Percentiles rank a stretch among this genome's conserved stretches.
Conservation (phyloP, 1,140 invertebrate species). For the Antheraea mylitta region DNA sequence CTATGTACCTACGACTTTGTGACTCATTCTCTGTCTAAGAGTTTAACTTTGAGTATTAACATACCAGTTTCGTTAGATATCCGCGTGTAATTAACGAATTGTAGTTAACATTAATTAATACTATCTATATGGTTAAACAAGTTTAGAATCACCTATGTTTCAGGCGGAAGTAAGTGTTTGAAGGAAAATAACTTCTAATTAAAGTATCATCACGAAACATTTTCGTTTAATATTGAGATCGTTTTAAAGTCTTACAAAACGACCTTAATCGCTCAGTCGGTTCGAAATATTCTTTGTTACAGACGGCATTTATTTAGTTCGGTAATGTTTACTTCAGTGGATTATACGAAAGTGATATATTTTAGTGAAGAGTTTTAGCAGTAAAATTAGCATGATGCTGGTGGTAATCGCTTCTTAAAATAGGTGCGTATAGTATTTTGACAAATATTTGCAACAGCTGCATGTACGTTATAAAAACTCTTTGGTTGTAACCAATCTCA, state of each 20-base stretch:
- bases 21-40: neutral
- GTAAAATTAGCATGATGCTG: neutral
- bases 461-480: neutral
- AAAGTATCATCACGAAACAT: conserved; percentile 27
- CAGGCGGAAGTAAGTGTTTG: conserved; percentile 31
- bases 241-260: conserved; percentile 46
- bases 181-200: conserved; percentile 39
- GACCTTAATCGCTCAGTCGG: conserved; percentile 55
- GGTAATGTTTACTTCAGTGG: conserved; percentile 18
- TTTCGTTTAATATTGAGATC: conserved; percentile 26
- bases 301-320: conserved; percentile 34
- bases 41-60: neutral
- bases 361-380: conserved; percentile 3
- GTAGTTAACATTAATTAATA: conserved; percentile 44
- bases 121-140: conserved; percentile 59
- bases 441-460: neutral
- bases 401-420: conserved; percentile 5
- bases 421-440: conserved; percentile 1
- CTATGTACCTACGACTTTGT: neutral
- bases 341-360: conserved; percentile 6
- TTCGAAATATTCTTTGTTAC: conserved; percentile 43
- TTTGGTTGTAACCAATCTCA: no score
- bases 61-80: neutral
- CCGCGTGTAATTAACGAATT: conserved; percentile 25
- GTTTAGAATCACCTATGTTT: conserved; percentile 48